A percentile compares a stretch with the other conserved stretches of the same genome.
phyloP scores from a whole-genome alignment of 2,888 invertebrate genomes.

The Andrena fulva region DNA sequence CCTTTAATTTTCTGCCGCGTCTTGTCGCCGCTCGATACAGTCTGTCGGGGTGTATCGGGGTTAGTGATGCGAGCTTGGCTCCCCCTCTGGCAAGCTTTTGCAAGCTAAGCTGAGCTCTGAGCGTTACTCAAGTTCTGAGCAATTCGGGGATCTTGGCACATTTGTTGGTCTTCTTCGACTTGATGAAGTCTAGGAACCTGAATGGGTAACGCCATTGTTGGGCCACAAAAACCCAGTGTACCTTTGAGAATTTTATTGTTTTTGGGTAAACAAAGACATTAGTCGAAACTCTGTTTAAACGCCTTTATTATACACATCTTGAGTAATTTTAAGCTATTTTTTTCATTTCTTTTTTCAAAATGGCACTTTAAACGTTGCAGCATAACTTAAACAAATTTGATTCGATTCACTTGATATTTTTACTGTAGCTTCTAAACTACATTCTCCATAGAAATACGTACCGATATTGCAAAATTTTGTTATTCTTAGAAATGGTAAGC shows the following conservation, averaged over 20 bases:
- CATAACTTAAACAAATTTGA: too few species aligned
- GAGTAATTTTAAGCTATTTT: too few species aligned
- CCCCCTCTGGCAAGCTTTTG: neutral
- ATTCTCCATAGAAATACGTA: too few species aligned
- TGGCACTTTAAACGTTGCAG: too few species aligned
- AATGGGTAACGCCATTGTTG: neutral
- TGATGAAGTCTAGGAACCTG: neutral
- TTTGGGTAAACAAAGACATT: neutral
- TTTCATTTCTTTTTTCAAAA: too few species aligned
- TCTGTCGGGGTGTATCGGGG: conserved; percentile 33
- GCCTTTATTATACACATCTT: too few species aligned
- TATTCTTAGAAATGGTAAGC: too few species aligned
- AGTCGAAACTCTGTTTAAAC: neutral
- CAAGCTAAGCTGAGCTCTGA: neutral
- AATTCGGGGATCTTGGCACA: neutral
- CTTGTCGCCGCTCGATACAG: conserved; percentile 32
- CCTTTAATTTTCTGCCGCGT: conserved; percentile 53
- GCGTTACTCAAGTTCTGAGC: neutral
- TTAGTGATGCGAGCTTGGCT: conserved; percentile 20
- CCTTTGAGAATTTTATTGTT: neutral
- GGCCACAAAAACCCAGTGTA: neutral
- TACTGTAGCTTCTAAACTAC: too few species aligned
- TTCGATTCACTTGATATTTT: too few species aligned
- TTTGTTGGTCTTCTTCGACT: neutral
- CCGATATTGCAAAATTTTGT: too few species aligned